Base-by-base conservation (phyloP, 2,797 vertebrate genomes). In the Euthynnus affinis region DNA sequence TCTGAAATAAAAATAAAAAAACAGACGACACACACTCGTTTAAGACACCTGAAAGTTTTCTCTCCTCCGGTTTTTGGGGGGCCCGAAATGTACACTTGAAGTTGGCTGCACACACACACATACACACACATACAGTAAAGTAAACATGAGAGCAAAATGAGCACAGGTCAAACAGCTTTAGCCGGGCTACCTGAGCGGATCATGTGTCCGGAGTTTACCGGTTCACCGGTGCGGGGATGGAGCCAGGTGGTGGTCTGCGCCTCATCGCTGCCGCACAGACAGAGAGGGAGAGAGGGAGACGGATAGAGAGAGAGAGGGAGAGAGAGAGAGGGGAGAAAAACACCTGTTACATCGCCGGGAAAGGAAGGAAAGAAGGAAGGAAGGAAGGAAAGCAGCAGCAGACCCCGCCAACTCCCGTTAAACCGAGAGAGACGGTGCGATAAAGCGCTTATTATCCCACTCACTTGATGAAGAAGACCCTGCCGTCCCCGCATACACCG, bases 201-300 rank as follows among this genome's bases (percentile, higher is more conserved):
- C 97, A 98, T 97, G 94, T 98, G 97, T 84, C 98, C 98, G 9
- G 98, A 98, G 95, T 97, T 98, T 67, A 98, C 97, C 14, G 97
- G 96, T 70, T 97, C 95, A 14, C 95, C 95, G 22, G 96, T 96
- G 87, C 96, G 95, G 10, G 98, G 97, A 88, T 98, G 98, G 71
- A 98, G 94, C 97, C 97, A 98, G 90, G 96, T 95, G 20, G 96
- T 98, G 76, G 59, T 84, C 91, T 89, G 93, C 71, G 87, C 90
- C 88, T 95, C 94, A 87, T 99, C 97, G 82, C 98, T 99, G 94
- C 42, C 17, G 53, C 62, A 27, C 69, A 22, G 34, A 37, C 14
- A 48, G 17, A 49, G 15, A 48, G 34, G 17, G 23, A n/a, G 25
- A 1, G 1, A 46, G 37, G 25, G 22, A 29, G 51, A 34, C n/a